Conservation (phyloP, 2,797 vertebrate genomes). For the Sphenopsis melanotis region DNA sequence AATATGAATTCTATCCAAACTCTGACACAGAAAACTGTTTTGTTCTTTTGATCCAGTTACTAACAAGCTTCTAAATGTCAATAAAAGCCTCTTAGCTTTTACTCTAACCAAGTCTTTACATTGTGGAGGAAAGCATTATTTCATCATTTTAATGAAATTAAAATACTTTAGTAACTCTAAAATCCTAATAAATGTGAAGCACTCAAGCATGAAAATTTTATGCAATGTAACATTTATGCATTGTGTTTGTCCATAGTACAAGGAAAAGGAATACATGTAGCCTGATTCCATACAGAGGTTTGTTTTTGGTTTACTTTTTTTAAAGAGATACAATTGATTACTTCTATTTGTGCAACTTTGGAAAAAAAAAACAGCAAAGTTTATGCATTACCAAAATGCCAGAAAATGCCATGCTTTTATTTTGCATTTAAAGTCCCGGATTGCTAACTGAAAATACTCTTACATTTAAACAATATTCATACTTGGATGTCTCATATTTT, state of each 20-base stretch:
- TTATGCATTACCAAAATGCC: not conserved
- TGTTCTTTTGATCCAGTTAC: not conserved
- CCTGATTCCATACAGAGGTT: not conserved
- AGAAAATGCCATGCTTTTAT: not conserved
- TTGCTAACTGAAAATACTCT: not conserved
- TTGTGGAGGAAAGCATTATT: not conserved
- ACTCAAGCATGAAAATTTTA: not conserved
- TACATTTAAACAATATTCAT: not conserved
- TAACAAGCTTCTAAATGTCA: not conserved
- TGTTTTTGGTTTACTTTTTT: not conserved
- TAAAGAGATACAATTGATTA: not conserved
- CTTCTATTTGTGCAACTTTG: not conserved
- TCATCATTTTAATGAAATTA: not conserved
- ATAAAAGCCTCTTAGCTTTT: not conserved
- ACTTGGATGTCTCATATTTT: not conserved
- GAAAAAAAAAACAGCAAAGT: not conserved
- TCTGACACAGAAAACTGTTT: not conserved
- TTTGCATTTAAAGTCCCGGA: not conserved
- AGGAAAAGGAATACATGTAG: not conserved
- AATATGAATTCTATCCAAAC: rapidly evolving
- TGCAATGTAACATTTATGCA: not conserved
- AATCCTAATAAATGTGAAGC: not conserved
- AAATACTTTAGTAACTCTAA: not conserved
- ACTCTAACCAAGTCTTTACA: not conserved
- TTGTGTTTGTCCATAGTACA: not conserved